Evolutionary conservation across 2,797 vertebrate species (phyloP).

Genomic region (Bradypus variegatus): DNA sequence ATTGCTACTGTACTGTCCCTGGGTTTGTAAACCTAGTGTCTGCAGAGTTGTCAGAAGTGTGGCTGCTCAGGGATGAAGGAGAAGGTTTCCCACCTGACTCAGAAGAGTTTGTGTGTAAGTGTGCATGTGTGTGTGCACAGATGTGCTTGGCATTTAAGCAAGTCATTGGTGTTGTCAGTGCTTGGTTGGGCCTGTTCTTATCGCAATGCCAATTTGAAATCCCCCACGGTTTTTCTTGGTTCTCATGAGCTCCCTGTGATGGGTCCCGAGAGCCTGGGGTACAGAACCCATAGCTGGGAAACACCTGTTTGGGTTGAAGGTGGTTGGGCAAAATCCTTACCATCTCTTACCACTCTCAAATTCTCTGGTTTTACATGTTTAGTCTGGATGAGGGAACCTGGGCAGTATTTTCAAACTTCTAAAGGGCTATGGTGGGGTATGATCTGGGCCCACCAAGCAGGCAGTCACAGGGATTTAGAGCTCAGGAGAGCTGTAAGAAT

Average conservation of each 20-base stretch:
- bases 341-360: neutral
- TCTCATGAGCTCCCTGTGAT: neutral
- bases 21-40: neutral
- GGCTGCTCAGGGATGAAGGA: neutral
- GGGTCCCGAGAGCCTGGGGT: neutral
- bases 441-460: neutral
- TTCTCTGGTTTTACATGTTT: neutral
- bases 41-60: neutral
- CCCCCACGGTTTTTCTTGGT: neutral
- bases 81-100: neutral
- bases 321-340: neutral
- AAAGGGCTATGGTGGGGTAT: neutral
- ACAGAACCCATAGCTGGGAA: neutral
- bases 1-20: neutral
- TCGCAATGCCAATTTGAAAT: neutral
- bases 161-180: neutral
- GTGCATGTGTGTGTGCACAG: accelerated
- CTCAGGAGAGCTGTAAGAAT: neutral
- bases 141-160: neutral
- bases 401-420: neutral
- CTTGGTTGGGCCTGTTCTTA: neutral
- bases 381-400: neutral
- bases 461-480: neutral
- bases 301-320: neutral
- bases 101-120: accelerated